phyloP scores from a whole-genome alignment of 2,888 invertebrate genomes.

The Carabus problematicus region DNA sequence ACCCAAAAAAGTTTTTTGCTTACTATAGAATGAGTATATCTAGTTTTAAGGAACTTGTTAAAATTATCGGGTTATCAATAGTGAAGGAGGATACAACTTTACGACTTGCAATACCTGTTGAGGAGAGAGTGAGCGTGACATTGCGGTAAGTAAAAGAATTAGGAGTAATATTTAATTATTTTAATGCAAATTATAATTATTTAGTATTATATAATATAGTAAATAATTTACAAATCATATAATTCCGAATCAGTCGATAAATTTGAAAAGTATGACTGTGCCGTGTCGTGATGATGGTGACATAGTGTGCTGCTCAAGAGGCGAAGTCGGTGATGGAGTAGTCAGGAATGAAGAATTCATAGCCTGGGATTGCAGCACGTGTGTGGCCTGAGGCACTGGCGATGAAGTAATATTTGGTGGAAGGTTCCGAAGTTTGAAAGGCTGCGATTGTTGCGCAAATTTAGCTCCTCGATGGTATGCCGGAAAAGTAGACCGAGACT shows the following conservation, averaged over 20 bases:
- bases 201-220: slow-evolving; percentile 4
- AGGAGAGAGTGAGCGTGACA: no score
- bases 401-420: slow-evolving; percentile 8
- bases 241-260: slow-evolving; percentile 34
- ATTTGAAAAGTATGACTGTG: slow-evolving; percentile 31
- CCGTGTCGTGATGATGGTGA: slow-evolving; percentile 11
- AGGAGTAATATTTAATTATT: no score
- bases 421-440: slow-evolving; percentile 16
- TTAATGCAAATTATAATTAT: no score
- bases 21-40: slow-evolving; percentile 7
- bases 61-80: neutral
- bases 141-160: no score
- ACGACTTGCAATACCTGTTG: neutral
- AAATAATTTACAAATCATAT: slow-evolving; percentile 31
- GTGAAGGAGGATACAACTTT: slow-evolving; percentile 6
- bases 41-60: slow-evolving; percentile 2
- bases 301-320: neutral
- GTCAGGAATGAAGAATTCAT: neutral
- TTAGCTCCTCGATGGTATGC: slow-evolving; percentile 1
- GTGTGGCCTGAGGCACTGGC: slow-evolving; percentile 18
- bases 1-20: slow-evolving; percentile 30
- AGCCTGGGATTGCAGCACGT: no score
- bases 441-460: neutral
- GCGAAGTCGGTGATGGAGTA: slow-evolving; percentile 3
- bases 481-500: slow-evolving; percentile 27